Evolutionary conservation across 1,140 invertebrate species (phyloP).

Genomic region (Trissolcus basalis): DNA sequence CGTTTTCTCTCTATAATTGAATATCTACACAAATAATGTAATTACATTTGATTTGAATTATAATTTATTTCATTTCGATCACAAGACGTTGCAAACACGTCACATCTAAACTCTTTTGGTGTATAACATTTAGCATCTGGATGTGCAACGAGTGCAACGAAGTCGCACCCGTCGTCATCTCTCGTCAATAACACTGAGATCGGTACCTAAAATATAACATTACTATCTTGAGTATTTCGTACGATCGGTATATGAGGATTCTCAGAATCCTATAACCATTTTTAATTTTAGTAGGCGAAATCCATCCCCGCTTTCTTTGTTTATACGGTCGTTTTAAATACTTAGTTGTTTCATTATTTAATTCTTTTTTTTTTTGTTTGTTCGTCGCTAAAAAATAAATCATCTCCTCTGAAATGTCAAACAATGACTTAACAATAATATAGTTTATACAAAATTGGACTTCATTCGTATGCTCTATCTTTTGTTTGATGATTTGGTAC

Average conservation of each 20-base stretch:
- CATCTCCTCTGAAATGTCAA: constrained; percentile 15
- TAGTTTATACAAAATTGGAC: constrained; percentile 47
- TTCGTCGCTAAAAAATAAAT: constrained; percentile 37
- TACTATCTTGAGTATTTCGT: constrained; percentile 67
- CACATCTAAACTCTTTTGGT: constrained; percentile 57
- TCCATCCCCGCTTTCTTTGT: not conserved
- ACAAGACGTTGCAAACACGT: constrained; percentile 58
- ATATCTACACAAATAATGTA: constrained; percentile 55
- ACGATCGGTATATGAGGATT: constrained; percentile 8
- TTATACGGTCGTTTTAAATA: not conserved
- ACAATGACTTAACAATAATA: constrained; percentile 26
- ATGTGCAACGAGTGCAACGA: constrained; percentile 24
- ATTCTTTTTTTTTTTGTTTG: too few species aligned
- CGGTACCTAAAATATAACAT: constrained; percentile 70
- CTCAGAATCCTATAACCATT: too few species aligned
- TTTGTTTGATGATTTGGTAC: constrained; percentile 14
- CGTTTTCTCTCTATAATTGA: constrained; percentile 22
- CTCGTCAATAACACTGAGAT: constrained; percentile 66
- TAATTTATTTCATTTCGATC: constrained; percentile 51
- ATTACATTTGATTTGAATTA: constrained; percentile 53
- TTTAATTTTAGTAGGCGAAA: not conserved
- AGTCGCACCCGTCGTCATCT: constrained; percentile 8
- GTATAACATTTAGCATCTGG: constrained; percentile 58
- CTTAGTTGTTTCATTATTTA: too few species aligned
- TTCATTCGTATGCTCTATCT: not conserved